A percentile compares a stretch with the other conserved stretches of the same genome.
Evolutionary conservation across 2,113 vertebrate species (phyloP).

Genomic region (Siniperca chuatsi): DNA sequence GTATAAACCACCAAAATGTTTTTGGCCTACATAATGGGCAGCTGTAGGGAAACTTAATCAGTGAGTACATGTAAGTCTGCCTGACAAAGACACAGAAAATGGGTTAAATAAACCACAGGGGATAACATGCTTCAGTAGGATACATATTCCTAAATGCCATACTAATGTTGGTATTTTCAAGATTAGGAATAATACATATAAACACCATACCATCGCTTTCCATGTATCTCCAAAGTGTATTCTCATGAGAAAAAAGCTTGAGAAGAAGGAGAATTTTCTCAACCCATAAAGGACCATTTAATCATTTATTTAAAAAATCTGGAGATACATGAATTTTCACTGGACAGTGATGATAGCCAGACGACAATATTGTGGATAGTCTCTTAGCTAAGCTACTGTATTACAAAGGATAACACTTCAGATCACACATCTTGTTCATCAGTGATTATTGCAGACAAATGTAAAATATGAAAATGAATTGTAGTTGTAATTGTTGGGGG

Average conservation of each 20-base stretch:
- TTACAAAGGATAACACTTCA: not conserved
- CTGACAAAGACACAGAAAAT: slow-evolving; percentile 34
- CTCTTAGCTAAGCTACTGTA: not conserved
- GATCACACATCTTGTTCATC: no score
- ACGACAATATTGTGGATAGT: not conserved
- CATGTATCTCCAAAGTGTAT: not conserved
- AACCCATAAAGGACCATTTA: not conserved
- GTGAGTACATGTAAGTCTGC: slow-evolving; percentile 12
- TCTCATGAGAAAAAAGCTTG: not conserved
- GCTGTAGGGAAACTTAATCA: slow-evolving; percentile 42
- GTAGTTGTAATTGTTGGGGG: no score
- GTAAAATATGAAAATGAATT: no score
- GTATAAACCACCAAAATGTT: slow-evolving; percentile 35
- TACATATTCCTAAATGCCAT: not conserved
- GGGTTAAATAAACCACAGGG: slow-evolving; percentile 52
- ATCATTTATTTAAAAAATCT: not conserved
- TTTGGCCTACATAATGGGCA: slow-evolving; percentile 48
- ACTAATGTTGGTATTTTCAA: not conserved
- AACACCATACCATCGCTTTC: not conserved
- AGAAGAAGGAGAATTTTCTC: not conserved
- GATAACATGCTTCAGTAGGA: slow-evolving; percentile 8
- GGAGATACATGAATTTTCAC: not conserved
- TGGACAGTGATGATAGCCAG: not conserved
- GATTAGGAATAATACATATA: not conserved
- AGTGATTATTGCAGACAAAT: no score